A percentile compares a stretch with the other conserved stretches of the same genome.
phyloP scores from a whole-genome alignment of 2,113 vertebrate genomes.

The Siniperca chuatsi region DNA sequence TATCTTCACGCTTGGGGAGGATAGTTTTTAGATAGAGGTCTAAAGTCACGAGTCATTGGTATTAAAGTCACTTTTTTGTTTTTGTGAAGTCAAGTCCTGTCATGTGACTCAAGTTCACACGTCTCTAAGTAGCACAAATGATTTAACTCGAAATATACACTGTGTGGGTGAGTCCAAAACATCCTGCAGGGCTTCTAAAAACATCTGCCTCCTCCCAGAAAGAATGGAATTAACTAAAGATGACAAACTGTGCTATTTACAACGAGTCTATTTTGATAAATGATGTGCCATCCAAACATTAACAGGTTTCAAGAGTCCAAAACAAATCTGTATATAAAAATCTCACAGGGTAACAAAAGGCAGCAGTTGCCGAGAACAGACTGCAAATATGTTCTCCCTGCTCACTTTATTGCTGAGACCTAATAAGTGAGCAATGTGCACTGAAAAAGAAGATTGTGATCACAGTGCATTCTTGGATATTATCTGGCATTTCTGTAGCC shows the following conservation, averaged over 20 bases:
- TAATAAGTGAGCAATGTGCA: conserved; percentile 26
- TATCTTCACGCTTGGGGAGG: background rate
- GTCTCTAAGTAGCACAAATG: conserved; percentile 2
- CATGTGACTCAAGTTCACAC: background rate
- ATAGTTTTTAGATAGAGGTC: background rate
- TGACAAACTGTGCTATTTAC: conserved; percentile 8
- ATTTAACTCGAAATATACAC: background rate
- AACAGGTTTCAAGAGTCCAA: conserved; percentile 18
- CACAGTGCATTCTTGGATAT: conserved; percentile 10
- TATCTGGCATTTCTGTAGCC: conserved; percentile 26
- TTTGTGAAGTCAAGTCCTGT: background rate
- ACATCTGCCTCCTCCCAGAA: background rate
- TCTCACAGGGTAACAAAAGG: background rate
- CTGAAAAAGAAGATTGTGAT: conserved; percentile 29
- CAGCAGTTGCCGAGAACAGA: background rate
- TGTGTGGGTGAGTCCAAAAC: conserved; percentile 1
- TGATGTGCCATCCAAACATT: background rate
- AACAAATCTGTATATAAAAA: conserved; percentile 28
- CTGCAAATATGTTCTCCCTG: background rate
- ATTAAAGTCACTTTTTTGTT: background rate
- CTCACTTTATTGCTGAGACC: conserved; percentile 1
- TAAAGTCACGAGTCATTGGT: background rate
- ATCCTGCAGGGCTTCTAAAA: conserved; percentile 24
- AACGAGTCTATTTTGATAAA: background rate
- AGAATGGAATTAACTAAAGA: background rate